A percentile compares a stretch with the other conserved stretches of the same genome.
Evolutionary conservation across 1,140 invertebrate genomes (phyloP).

Genomic region (Bombus picipes): DNA sequence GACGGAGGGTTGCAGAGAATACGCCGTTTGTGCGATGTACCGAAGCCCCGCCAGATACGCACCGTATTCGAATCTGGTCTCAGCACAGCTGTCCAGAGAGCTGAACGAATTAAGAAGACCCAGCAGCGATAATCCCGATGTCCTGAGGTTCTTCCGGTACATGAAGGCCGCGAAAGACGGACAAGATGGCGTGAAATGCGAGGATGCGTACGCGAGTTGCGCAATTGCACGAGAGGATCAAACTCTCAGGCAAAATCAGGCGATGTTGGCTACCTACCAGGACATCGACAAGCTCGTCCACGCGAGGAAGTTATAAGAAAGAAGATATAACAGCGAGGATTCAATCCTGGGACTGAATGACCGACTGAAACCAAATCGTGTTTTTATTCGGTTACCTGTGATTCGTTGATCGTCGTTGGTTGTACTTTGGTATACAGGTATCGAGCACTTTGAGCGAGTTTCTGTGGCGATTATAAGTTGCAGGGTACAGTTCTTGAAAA

Average conservation of each 20-base stretch:
- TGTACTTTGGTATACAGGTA: background rate
- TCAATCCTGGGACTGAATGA: background rate
- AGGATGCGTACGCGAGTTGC: slow-evolving; percentile 81
- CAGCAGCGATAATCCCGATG: slow-evolving; percentile 91
- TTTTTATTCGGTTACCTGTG: background rate
- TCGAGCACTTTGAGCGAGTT: background rate
- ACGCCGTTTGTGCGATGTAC: slow-evolving; percentile 93
- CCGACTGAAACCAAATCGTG: background rate
- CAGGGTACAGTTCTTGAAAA: background rate
- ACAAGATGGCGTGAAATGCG: slow-evolving; percentile 89
- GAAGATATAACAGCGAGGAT: background rate
- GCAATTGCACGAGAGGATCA: slow-evolving; percentile 84
- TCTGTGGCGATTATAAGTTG: background rate
- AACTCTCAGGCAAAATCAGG: slow-evolving; percentile 85
- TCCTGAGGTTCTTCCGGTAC: slow-evolving; percentile 92
- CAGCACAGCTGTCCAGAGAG: slow-evolving; percentile 92
- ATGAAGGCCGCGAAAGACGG: slow-evolving; percentile 94
- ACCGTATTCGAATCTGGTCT: slow-evolving; percentile 93
- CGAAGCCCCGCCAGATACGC: slow-evolving; percentile 92
- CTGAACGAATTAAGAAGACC: slow-evolving; percentile 92
- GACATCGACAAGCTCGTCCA: slow-evolving; percentile 93
- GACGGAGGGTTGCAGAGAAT: slow-evolving; percentile 89
- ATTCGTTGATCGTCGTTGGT: background rate
- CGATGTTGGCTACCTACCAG: slow-evolving; percentile 92
- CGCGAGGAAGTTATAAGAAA: slow-evolving; percentile 84